Conservation (phyloP, 64 coral and sea anemone genomes). For the Orbicella faveolata region DNA sequence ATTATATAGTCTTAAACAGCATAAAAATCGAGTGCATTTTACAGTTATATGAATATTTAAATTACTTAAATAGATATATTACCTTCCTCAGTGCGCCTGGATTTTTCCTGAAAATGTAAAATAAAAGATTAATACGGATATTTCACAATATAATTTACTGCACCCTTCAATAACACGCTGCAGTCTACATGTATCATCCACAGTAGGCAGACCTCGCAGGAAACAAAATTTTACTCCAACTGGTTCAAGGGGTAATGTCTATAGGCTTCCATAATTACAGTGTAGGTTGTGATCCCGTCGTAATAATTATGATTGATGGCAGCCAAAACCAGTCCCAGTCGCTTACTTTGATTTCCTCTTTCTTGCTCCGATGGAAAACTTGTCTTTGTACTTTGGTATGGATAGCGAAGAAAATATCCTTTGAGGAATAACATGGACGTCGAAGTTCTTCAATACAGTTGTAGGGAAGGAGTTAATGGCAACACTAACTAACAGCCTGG, state of each 20-base stretch:
- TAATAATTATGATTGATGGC: too few relatives aligned
- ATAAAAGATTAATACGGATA: not conserved
- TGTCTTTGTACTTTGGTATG: conserved; percentile 1
- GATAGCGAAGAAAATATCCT: conserved; percentile 10
- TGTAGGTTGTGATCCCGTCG: too few relatives aligned
- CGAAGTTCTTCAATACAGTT: not conserved
- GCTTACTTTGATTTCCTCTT: conserved; percentile 10
- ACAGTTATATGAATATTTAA: too few relatives aligned
- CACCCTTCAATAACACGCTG: too few relatives aligned
- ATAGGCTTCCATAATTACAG: too few relatives aligned
- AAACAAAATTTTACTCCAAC: too few relatives aligned
- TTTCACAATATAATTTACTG: not conserved
- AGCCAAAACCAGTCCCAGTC: not conserved
- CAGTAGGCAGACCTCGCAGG: too few relatives aligned
- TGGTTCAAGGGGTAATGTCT: too few relatives aligned
- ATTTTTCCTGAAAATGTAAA: conserved; percentile 14
- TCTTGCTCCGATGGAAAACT: conserved; percentile 19
- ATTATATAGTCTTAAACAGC: too few relatives aligned
- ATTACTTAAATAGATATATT: not conserved
- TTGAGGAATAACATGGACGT: not conserved
- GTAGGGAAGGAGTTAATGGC: not conserved
- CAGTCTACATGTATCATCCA: too few relatives aligned
- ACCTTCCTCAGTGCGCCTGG: not conserved
- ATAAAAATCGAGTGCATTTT: too few relatives aligned
- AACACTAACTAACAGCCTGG: not conserved